Evolutionary conservation across 2,113 vertebrate species (phyloP).

Genomic region (Tretioscincus oriximinensis): DNA sequence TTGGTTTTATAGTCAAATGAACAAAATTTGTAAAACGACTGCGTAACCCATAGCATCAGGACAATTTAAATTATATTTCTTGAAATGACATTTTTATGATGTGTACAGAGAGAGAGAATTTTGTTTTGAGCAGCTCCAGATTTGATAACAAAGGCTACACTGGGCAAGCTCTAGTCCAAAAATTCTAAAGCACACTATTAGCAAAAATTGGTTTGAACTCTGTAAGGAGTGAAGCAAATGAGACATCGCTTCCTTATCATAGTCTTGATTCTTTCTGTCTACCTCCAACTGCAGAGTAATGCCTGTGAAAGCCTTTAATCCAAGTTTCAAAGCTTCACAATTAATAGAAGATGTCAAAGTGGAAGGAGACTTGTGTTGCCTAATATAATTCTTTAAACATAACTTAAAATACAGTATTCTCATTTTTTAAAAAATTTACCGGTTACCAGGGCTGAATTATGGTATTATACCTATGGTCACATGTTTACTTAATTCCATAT

Average conservation of each 20-base stretch:
- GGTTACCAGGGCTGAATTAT: conserved; percentile 3
- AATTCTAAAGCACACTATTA: not conserved
- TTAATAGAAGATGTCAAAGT: not conserved
- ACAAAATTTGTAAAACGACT: not conserved
- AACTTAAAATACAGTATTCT: not conserved
- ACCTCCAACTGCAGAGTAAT: conserved; percentile 12
- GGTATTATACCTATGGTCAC: not conserved
- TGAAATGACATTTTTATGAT: not conserved
- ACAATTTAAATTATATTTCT: not conserved
- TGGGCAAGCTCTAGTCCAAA: not conserved
- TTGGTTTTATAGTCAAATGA: not conserved
- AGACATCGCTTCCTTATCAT: not conserved
- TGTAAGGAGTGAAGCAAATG: not conserved
- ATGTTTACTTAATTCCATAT: too few relatives aligned
- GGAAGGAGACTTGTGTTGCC: not conserved
- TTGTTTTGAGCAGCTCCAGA: not conserved
- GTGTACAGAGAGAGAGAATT: not conserved
- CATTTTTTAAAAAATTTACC: not conserved
- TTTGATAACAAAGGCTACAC: too few relatives aligned
- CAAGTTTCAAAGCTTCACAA: conserved; percentile 8
- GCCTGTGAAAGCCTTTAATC: not conserved
- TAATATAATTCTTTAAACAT: not conserved
- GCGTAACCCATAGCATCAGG: not conserved
- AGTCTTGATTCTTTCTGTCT: not conserved
- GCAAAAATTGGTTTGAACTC: not conserved